Evolutionary conservation across 2,888 invertebrate species (phyloP), one percentile per base, ranked within the genome.

Genomic region (Campaea margaritaria): DNA sequence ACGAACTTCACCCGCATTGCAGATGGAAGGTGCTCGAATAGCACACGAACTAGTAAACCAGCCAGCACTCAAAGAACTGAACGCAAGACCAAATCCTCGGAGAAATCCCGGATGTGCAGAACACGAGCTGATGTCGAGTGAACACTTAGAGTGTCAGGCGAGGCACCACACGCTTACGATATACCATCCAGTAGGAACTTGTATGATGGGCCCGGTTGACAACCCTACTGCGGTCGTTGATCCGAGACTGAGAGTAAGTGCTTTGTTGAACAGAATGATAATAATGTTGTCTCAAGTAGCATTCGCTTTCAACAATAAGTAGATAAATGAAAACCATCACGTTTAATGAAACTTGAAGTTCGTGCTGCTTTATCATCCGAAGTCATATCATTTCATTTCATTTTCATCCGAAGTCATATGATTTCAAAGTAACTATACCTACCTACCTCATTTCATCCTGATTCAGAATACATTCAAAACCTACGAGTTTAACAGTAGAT

Each of bases 101-200:
- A 89, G 93, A 0, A 94, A 95, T 73, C 95, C 95, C 12, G 96
- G 95, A 21, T 96, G 96, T 72, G 86, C 91, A 1, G 62, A 94
- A 5, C 87, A 94, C 46, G 88, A 92, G 46, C 94, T 95, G 57
- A 91, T 95, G 68, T 95, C 96, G 0, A 95, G 96, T 68, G 95
- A 95, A 48, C 97, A 96, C 76, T 94, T 96, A 93, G 95, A 94
- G 58, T 97, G 97, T 69, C 93, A 95, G 73, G 95, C 95, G 0
- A 89, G 95, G 50, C 95, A 95, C 72, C 96, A 96, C 81, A 94
- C 96, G 0, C 89, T 96, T 75, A 97, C 97, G 0, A 96, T 97
- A 67, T 97, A 96, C 81, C 97, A 97, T 82, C 96, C 96, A 0
- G 95, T 95, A 0, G 96, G 97, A 9, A 97, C 97, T 0, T 95